Evolutionary conservation across 2,113 vertebrate genomes (phyloP), one percentile per base, ranked within the genome.

Genomic region (Rhinolophus ferrumequinum): DNA sequence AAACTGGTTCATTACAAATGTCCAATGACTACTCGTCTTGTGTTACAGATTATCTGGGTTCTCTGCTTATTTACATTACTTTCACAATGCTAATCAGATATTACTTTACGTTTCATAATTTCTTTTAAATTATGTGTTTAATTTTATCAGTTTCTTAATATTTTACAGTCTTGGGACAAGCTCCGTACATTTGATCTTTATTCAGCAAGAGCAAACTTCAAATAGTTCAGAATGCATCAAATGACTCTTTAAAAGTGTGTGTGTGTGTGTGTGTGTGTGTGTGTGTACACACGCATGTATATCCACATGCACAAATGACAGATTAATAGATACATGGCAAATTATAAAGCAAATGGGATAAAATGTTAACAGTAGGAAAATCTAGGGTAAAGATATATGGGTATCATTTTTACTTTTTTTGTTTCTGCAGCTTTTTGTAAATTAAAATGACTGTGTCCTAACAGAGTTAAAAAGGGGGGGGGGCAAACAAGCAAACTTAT

Each of bases 61-160:
- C 15, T 52, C 56, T 84, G 50, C 69, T 50, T 77, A 33, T 30
- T 69, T 83, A 35, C 33, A 38, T 24, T 14, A 10, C 22, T 22
- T 26, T 72, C 44, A 7, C 38, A 83, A 4, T 21, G 19, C 66
- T 83, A 41, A n/a, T 44, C 64, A 64, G 21, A 67, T 44, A 64
- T 19, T 1, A 64, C 38, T 89, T 94, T 76, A 3, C 76, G 47
- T 72, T 87, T 70, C 69, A 76, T n/a, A 44, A 13, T 58, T 75
- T 95, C 19, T 86, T 79, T 95, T 28, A n/a, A 84, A 88, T 67
- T 24, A 19, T 10, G 44, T 76, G 64, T 95, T 80, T 81, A 21
- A 89, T 87, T 89, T 94, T 82, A 76, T 79, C 22, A 26, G 24
- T 62, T 84, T 38, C 14, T 75, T 50, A 66, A 64, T 93, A 90